Evolutionary conservation across 2,797 vertebrate genomes (phyloP).

Genomic region (Martes flavigula): DNA sequence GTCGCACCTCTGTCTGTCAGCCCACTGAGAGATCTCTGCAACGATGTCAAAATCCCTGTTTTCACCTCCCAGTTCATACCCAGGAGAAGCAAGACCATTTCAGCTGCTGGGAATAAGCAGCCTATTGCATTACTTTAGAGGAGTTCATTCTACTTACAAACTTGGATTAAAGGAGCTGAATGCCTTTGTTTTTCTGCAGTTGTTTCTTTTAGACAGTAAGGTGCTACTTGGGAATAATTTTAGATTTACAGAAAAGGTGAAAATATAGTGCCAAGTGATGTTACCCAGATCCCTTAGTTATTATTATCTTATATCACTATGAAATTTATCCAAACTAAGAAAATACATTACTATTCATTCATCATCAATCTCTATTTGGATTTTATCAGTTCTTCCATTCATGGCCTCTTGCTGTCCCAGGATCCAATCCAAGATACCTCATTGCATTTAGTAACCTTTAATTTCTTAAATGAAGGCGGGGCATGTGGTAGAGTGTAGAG

Average conservation of each 20-base stretch:
- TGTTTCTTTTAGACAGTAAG: not conserved
- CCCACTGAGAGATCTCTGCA: fast-evolving
- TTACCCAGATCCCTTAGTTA: not conserved
- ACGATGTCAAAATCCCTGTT: fast-evolving
- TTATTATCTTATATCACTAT: not conserved
- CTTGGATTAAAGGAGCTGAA: not conserved
- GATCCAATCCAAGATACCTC: not conserved
- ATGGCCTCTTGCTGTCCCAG: not conserved
- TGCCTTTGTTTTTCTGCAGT: not conserved
- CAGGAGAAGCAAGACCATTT: not conserved
- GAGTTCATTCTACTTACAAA: not conserved
- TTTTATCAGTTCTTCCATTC: not conserved
- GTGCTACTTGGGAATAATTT: not conserved
- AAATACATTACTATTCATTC: not conserved
- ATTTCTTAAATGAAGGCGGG: not conserved
- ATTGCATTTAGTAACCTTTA: not conserved
- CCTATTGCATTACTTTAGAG: fast-evolving
- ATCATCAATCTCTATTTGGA: not conserved
- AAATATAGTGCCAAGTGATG: not conserved
- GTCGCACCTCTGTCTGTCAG: not conserved
- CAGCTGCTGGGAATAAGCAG: not conserved
- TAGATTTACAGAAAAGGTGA: not conserved
- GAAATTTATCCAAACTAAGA: not conserved
- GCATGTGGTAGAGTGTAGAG: not conserved
- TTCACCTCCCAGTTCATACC: not conserved